These are phyloP conservation scores for Ceratoteleas bidentatus DNA, from an alignment of 1,140 invertebrate species.

Conservation along the genomic window DNA sequence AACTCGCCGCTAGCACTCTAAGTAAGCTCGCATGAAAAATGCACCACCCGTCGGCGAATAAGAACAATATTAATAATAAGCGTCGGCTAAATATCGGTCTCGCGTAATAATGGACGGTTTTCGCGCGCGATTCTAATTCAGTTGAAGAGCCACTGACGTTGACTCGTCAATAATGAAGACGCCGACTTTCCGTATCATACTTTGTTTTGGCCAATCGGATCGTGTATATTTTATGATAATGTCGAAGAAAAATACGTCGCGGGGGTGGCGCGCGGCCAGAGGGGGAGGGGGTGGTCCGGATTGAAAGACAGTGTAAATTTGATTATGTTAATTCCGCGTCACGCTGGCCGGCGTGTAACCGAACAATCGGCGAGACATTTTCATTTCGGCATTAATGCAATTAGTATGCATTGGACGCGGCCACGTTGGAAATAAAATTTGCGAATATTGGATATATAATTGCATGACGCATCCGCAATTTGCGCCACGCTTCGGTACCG, in stretches of 20 bases:
- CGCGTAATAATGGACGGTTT: constrained; percentile 2
- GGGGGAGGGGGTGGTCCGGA: background rate
- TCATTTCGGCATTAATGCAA: constrained; percentile 54
- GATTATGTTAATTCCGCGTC: constrained; percentile 55
- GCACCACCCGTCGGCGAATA: constrained; percentile 20
- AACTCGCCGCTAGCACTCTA: constrained; percentile 6
- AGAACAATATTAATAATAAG: constrained; percentile 46
- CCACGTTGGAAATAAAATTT: constrained; percentile 57
- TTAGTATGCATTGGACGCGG: constrained; percentile 60
- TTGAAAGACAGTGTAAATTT: constrained; percentile 59
- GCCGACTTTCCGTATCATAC: no score
- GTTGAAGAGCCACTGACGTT: background rate
- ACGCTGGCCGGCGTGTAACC: constrained; percentile 39
- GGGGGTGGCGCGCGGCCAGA: background rate
- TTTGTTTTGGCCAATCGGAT: constrained; percentile 1
- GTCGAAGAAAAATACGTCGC: constrained; percentile 20
- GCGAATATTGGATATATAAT: constrained; percentile 54
- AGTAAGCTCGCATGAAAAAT: constrained; percentile 36
- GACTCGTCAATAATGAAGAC: no score
- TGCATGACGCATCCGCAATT: constrained; percentile 37
- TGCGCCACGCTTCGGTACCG: background rate
- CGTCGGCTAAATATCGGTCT: constrained; percentile 7
- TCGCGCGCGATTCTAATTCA: constrained; percentile 15
- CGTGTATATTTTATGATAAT: constrained; percentile 35
- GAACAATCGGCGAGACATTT: constrained; percentile 53